Base-by-base conservation (phyloP, 2,888 invertebrate genomes). In the Drosophila paramelanica region DNA sequence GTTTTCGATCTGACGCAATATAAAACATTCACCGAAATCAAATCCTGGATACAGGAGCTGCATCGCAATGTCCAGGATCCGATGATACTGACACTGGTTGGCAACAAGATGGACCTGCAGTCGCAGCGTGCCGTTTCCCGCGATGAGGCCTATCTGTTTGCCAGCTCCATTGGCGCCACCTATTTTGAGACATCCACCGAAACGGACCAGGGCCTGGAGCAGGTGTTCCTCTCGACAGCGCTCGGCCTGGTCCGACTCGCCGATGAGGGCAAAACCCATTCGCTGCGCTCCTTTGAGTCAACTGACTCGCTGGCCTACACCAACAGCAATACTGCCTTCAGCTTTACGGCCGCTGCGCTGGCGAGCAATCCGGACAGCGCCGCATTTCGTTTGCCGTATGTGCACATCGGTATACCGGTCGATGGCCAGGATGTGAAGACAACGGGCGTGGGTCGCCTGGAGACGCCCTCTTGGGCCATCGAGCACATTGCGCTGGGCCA, bases 121-220 rank as follows among this genome's bases (percentile, higher is more conserved):
- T 91, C 93, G 3, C 86, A 94, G 7, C 93, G 97, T 46, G 93
- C 95, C 46, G 95, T 96, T 0, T 90, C 94, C 0, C 92, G 93
- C 1, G 94, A 94, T 27, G 97, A 97, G 85, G 97, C 96, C 0
- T 92, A 94, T 56, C 94, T 95, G 52, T 98, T 96, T 93, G 96
- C 98, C 0, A 94, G 94, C 7, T 94, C 95, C 6, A 97, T 98
- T 59, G 96, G 96, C n/a, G 97, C 97, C 3, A 93, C 93, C 10
- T 97, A 97, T 93, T 95, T 95, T 82, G 98, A 98, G 91, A 96
- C 96, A 0, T 98, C 97, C 0, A 97, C 97, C 0, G 92, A 96
- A 71, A 94, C 95, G 72, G 95, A 96, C 88, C 95, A 95, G 94
- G 96, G 96, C 0, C 94, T 97, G 52, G 96, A 96, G 82, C 94